Evolutionary conservation across 2,113 vertebrate genomes (phyloP), one percentile per base, ranked within the genome.

Genomic region (Candoia aspera): DNA sequence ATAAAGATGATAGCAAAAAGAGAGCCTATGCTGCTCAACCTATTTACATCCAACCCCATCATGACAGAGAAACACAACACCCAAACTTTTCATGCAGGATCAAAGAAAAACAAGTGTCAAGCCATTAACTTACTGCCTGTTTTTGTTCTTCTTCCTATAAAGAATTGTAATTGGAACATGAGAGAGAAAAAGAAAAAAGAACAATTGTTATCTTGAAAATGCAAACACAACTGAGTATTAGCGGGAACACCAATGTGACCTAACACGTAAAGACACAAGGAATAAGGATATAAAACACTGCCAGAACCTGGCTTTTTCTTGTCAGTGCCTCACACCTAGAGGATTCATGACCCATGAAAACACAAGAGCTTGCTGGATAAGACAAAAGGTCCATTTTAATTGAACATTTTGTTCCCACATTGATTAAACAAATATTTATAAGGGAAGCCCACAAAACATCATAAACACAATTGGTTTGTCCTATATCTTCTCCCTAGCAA

Each of bases 141-240:
- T 99, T 99, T 96, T 99, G 99, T 95, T 99, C 99, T 97, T 99
- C 99, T 95, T 99, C 99, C 99, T 99, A 89, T 90, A 95, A 49
- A 54, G 54, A 97, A 94, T 79, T 97, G 95, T 95, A 94, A 96
- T 53, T 89, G 91, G 79, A 83, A 96, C 93, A 94, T 92, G 92
- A 87, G 94, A 33, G 58, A 33, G 42, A 49, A 57, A n/a, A 17
- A 59, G 24, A 83, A 42, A 93, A 96, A 95, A 95, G 37, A 93
- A 97, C 2, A 95, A 93, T 97, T 13, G 84, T 0, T 1, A 0
- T 0, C 8, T 0, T 73, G 19, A 88, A 12, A 89, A 88, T 15
- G 24, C 59, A 90, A 88, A 90, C 42, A 33, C 57, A 90, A 19
- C 90, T 73, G 89, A 92, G 95, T 68, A n/a, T 9, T 84, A 59